phyloP scores from a whole-genome alignment of 1,140 invertebrate genomes.

The Neodiprion fabricii region DNA sequence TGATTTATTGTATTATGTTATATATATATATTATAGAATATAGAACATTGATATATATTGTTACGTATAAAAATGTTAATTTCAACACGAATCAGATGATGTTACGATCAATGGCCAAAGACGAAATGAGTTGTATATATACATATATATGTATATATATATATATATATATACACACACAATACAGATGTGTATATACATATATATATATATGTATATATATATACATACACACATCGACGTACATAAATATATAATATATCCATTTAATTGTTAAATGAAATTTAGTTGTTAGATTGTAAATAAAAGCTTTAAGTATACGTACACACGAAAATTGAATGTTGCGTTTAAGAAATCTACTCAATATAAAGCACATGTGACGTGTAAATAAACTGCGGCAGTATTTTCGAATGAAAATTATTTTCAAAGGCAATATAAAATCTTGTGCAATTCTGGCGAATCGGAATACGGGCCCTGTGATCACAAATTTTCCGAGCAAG shows the following conservation, averaged over 20 bases:
- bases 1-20: constrained; percentile 19
- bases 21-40: constrained; percentile 8
- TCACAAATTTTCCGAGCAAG: not conserved
- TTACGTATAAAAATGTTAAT: constrained; percentile 15
- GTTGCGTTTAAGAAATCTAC: not conserved
- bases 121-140: constrained; percentile 33
- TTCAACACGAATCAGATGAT: constrained; percentile 27
- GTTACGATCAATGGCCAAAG: constrained; percentile 33
- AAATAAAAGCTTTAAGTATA: constrained; percentile 28
- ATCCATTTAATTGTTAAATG: constrained; percentile 32
- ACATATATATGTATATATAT: not conserved
- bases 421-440: too few relatives aligned
- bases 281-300: constrained; percentile 30
- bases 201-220: constrained; percentile 23
- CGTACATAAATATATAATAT: not conserved
- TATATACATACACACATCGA: constrained; percentile 20
- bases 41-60: not conserved
- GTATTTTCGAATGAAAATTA: too few relatives aligned
- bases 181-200: constrained; percentile 26
- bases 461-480: not conserved
- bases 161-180: not conserved
- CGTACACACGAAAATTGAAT: not conserved
- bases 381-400: too few relatives aligned
- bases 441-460: too few relatives aligned
- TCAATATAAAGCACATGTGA: not conserved